Conservation (phyloP, 2,888 invertebrate species). For the Temnothorax ravouxi region DNA sequence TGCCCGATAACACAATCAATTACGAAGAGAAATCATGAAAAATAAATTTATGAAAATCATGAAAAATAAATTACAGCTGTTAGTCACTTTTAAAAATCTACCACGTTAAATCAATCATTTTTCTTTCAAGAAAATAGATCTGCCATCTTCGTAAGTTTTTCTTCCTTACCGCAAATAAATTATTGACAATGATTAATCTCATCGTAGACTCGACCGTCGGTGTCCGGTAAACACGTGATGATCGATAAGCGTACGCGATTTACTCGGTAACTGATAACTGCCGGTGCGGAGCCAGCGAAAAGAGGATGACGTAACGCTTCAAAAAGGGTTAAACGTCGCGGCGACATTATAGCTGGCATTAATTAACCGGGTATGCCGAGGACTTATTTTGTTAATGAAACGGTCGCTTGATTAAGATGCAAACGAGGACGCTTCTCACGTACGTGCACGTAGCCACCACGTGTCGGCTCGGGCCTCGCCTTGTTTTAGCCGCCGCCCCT, state of each 20-base stretch:
- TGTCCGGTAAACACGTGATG: not conserved
- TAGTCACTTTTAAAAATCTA: not conserved
- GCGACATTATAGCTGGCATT: constrained; percentile 38
- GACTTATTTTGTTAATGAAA: constrained; percentile 51
- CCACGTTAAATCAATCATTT: not conserved
- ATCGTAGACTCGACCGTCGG: not conserved
- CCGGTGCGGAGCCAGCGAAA: not conserved
- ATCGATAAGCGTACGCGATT: constrained; percentile 15
- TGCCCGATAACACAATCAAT: not conserved
- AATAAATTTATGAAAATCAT: not conserved
- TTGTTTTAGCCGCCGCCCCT: too few relatives aligned
- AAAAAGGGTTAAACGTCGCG: constrained; percentile 52
- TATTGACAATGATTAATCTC: constrained; percentile 38
- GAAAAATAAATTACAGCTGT: not conserved
- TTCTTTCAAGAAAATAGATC: constrained; percentile 23
- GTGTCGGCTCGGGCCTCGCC: not conserved
- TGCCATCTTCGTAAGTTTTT: not conserved
- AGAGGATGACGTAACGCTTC: constrained; percentile 13
- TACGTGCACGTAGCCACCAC: constrained; percentile 37
- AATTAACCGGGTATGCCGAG: constrained; percentile 25
- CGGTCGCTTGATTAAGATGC: constrained; percentile 50
- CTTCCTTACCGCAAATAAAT: not conserved
- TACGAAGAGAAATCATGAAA: not conserved
- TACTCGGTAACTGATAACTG: not conserved
- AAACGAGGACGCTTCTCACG: constrained; percentile 43